Evolutionary conservation across 2,888 invertebrate genomes (phyloP).

Genomic region (Heteropelma amictum): DNA sequence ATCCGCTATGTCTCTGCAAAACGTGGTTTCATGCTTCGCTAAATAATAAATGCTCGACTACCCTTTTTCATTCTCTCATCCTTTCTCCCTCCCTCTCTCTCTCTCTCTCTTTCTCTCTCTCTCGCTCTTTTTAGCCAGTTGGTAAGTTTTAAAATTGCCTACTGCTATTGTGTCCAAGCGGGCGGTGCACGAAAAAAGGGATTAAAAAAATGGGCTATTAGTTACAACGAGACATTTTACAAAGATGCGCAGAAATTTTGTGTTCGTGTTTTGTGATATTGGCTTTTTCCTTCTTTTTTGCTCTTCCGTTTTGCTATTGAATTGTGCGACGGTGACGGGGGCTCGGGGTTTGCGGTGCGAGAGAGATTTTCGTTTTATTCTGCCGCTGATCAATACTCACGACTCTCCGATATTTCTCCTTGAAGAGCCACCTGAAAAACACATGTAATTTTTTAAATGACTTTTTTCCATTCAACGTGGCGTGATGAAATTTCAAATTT

Average conservation of each 20-base stretch:
- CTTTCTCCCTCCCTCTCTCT: background rate
- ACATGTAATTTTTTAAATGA: slow-evolving; percentile 1
- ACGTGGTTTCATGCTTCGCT: slow-evolving; percentile 58
- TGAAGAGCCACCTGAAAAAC: slow-evolving; percentile 71
- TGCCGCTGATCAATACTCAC: slow-evolving; percentile 69
- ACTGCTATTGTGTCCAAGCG: slow-evolving; percentile 37
- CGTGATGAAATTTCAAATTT: background rate
- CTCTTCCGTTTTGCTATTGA: background rate
- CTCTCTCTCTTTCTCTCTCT: slow-evolving; percentile 1
- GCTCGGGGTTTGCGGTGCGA: background rate
- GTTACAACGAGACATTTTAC: slow-evolving; percentile 33
- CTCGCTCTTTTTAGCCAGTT: background rate
- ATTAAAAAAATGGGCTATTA: slow-evolving; percentile 23
- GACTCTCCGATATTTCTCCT: slow-evolving; percentile 74
- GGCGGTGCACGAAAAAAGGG: slow-evolving; percentile 7
- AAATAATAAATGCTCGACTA: slow-evolving; percentile 36
- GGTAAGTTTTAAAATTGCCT: slow-evolving; percentile 25
- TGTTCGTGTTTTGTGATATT: background rate
- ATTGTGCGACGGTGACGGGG: slow-evolving; percentile 1
- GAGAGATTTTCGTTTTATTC: slow-evolving; percentile 30
- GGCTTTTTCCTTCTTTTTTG: background rate
- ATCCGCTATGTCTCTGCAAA: slow-evolving; percentile 76
- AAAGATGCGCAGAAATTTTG: background rate
- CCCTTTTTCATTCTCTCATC: background rate
- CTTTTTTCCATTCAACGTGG: background rate